phyloP scores from a whole-genome alignment of 2,888 invertebrate genomes.

The Pasiphila rectangulata region DNA sequence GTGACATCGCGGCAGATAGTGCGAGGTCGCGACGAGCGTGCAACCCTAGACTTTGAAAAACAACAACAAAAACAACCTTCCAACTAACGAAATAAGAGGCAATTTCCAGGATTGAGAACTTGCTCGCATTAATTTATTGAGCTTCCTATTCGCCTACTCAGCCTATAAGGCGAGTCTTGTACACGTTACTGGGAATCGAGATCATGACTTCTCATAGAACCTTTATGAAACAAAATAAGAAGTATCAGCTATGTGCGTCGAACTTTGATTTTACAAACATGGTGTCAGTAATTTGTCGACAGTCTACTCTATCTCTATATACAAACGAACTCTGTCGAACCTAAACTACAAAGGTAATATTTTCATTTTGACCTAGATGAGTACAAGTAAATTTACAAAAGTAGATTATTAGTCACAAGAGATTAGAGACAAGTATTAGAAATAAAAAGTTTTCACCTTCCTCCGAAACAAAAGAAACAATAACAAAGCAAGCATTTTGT shows the following conservation, averaged over 20 bases:
- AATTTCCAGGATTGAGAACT: constrained; percentile 1
- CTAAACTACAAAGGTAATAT: too few relatives aligned
- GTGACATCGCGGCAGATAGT: constrained; percentile 74
- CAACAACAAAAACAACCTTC: constrained; percentile 19
- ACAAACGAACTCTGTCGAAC: too few relatives aligned
- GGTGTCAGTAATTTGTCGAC: too few relatives aligned
- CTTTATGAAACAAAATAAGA: too few relatives aligned
- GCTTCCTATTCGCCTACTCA: constrained; percentile 29
- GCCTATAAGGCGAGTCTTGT: constrained; percentile 9
- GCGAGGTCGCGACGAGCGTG: constrained; percentile 70
- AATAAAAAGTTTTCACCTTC: constrained; percentile 13
- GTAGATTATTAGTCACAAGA: too few relatives aligned
- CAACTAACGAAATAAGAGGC: neutral
- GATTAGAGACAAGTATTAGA: too few relatives aligned
- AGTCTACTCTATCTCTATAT: too few relatives aligned
- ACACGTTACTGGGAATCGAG: constrained; percentile 4
- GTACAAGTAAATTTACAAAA: too few relatives aligned
- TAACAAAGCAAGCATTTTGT: constrained; percentile 12
- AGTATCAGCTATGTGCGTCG: too few relatives aligned
- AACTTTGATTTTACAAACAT: too few relatives aligned
- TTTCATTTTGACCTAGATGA: too few relatives aligned
- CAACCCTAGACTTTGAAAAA: constrained; percentile 32
- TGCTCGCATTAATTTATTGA: constrained; percentile 31
- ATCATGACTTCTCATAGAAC: neutral
- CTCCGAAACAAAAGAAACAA: constrained; percentile 10